Percentiles rank a stretch among this genome's conserved stretches.
These are phyloP conservation scores for Porites lutea DNA, from an alignment of 64 coral and sea anemone species.

Conservation along the genomic window DNA sequence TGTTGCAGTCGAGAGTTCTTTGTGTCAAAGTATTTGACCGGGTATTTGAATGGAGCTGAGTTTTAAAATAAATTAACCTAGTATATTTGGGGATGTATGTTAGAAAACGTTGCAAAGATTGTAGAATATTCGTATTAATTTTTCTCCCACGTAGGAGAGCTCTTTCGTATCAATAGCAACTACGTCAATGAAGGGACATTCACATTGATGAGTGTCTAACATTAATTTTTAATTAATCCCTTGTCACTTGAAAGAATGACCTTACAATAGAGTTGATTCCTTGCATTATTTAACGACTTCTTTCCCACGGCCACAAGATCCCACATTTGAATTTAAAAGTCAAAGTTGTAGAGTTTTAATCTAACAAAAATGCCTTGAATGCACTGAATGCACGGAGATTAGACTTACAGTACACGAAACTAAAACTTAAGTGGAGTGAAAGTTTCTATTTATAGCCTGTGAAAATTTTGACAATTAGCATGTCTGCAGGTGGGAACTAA, in stretches of 20 bases:
- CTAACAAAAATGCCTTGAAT: too few relatives aligned
- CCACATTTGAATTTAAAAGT: not conserved
- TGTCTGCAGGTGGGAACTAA: not conserved
- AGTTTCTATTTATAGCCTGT: not conserved
- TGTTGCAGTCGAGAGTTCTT: too few relatives aligned
- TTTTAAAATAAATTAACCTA: not conserved
- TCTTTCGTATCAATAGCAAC: not conserved
- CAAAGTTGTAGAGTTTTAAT: not conserved
- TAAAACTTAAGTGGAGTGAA: not conserved
- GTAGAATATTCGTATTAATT: not conserved
- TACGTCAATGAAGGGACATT: not conserved
- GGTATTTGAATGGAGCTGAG: too few relatives aligned
- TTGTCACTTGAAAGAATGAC: not conserved
- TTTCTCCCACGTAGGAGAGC: not conserved
- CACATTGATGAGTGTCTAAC: not conserved
- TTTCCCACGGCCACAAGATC: not conserved
- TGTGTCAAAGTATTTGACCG: too few relatives aligned
- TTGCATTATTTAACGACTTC: not conserved
- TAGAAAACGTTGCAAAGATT: not conserved
- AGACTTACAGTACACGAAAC: too few relatives aligned
- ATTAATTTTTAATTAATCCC: conserved; percentile 34
- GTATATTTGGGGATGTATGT: not conserved
- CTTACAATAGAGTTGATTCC: not conserved
- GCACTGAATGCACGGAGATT: too few relatives aligned
- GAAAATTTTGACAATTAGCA: conserved; percentile 10